A percentile compares a stretch with the other conserved stretches of the same genome.
Evolutionary conservation across 2,888 invertebrate species (phyloP).

Genomic region (Laspeyria flexula): DNA sequence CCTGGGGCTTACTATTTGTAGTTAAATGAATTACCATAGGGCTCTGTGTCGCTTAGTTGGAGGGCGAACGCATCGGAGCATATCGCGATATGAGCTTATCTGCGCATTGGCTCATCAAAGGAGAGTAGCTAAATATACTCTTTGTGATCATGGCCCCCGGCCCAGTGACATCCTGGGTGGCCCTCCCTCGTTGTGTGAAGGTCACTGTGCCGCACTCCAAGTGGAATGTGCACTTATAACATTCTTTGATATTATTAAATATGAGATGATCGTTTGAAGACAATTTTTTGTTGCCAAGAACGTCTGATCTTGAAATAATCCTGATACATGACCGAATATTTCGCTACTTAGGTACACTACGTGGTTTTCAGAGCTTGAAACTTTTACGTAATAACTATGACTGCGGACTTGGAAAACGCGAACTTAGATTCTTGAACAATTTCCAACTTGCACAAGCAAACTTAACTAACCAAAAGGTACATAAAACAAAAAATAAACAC

Average conservation of each 20-base stretch:
- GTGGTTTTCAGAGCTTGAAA: conserved; percentile 1
- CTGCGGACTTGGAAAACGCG: too few relatives aligned
- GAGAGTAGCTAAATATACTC: conserved; percentile 67
- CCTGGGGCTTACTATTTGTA: too few relatives aligned
- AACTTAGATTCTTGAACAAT: too few relatives aligned
- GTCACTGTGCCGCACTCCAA: conserved; percentile 32
- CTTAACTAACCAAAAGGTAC: too few relatives aligned
- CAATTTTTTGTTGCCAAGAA: conserved; percentile 18
- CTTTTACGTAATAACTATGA: conserved; percentile 9
- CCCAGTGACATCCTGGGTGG: conserved; percentile 53
- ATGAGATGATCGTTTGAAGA: conserved; percentile 19
- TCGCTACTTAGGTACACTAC: neutral
- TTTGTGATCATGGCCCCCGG: conserved; percentile 54
- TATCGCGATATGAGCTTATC: conserved; percentile 67
- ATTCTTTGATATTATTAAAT: conserved; percentile 17
- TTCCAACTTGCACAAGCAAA: too few relatives aligned
- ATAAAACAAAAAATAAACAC: too few relatives aligned
- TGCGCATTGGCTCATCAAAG: conserved; percentile 68
- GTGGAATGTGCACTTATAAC: conserved; percentile 34
- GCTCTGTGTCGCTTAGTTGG: conserved; percentile 36
- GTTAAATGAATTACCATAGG: conserved; percentile 30
- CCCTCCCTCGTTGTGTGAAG: conserved; percentile 45
- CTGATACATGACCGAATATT: conserved; percentile 9
- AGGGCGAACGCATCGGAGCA: conserved; percentile 52
- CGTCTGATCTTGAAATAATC: conserved; percentile 26